Percentiles rank a stretch among this genome's conserved stretches.
Conservation (phyloP, 1,140 invertebrate genomes). For the Triops longicaudatus region DNA sequence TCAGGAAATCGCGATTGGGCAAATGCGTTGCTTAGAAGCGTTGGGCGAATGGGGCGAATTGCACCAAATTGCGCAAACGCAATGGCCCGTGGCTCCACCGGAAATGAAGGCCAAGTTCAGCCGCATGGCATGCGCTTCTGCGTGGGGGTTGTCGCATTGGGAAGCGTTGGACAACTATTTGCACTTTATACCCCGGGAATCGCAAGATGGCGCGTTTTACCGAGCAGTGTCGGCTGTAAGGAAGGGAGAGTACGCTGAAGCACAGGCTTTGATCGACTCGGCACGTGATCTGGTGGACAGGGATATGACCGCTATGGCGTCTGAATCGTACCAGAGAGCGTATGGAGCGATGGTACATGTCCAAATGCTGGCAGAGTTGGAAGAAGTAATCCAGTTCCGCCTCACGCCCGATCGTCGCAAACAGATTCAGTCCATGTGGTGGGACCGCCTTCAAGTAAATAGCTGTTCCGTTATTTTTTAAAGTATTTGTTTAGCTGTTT, state of each 20-base stretch:
- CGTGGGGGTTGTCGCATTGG: constrained; percentile 91
- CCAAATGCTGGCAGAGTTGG: constrained; percentile 91
- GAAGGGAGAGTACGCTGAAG: constrained; percentile 59
- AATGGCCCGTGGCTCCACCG: constrained; percentile 34
- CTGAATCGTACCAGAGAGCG: constrained; percentile 92
- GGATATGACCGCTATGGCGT: constrained; percentile 93
- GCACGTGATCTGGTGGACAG: constrained; percentile 89
- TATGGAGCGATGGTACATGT: constrained; percentile 96
- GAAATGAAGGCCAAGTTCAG: constrained; percentile 74
- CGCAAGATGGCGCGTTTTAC: constrained; percentile 91
- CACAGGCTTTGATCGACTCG: constrained; percentile 68
- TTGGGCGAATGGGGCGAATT: constrained; percentile 81
- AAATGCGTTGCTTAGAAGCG: constrained; percentile 94
- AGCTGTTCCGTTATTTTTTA: too few species aligned
- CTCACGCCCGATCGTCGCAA: constrained; percentile 74
- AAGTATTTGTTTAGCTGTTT: too few species aligned
- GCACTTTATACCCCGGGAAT: constrained; percentile 68
- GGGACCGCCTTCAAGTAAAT: constrained; percentile 68
- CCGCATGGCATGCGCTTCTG: constrained; percentile 82
- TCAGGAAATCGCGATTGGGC: constrained; percentile 74
- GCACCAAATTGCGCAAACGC: constrained; percentile 16
- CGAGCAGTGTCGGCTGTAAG: constrained; percentile 86
- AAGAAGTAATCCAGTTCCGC: constrained; percentile 96
- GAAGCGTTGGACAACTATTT: constrained; percentile 72
- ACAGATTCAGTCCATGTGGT: constrained; percentile 87